These are phyloP conservation scores for Calameuta filiformis DNA, from an alignment of 2,888 invertebrate species.

Conservation along the genomic window DNA sequence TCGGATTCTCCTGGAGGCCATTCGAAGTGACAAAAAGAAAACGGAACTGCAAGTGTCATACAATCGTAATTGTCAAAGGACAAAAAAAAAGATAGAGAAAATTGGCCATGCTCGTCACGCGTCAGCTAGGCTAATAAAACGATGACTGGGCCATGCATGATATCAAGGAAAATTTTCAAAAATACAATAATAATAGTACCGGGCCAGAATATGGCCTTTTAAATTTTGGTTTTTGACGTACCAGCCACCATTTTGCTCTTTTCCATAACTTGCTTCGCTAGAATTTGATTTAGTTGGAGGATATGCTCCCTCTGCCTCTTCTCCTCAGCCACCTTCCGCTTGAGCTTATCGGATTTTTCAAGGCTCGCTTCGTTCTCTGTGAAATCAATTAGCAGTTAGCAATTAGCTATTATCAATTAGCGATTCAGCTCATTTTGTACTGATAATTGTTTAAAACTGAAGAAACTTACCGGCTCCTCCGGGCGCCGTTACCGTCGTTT, in stretches of 20 bases:
- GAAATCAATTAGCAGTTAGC: conserved; percentile 6
- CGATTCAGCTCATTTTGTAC: background rate
- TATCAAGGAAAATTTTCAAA: conserved; percentile 18
- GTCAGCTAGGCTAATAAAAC: conserved; percentile 10
- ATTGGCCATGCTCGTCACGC: conserved; percentile 12
- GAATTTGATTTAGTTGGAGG: conserved; percentile 89
- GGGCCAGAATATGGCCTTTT: background rate
- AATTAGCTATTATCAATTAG: background rate
- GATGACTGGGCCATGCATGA: conserved; percentile 12
- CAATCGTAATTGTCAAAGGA: background rate
- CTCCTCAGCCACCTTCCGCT: conserved; percentile 83
- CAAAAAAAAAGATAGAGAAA: background rate
- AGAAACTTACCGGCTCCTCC: conserved; percentile 48
- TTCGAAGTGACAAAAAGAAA: background rate
- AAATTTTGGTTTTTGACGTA: conserved; percentile 67
- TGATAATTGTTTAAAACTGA: background rate
- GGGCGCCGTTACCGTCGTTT: conserved; percentile 70
- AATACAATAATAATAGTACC: conserved; percentile 1
- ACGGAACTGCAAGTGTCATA: background rate
- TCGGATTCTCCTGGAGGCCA: background rate
- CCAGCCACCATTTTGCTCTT: conserved; percentile 96
- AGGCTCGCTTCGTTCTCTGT: conserved; percentile 49
- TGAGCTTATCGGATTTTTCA: conserved; percentile 66
- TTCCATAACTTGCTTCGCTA: conserved; percentile 94
- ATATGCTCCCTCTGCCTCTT: conserved; percentile 90